Conservation (phyloP, 2,888 invertebrate genomes). For the Megaustenia siamemsis region DNA sequence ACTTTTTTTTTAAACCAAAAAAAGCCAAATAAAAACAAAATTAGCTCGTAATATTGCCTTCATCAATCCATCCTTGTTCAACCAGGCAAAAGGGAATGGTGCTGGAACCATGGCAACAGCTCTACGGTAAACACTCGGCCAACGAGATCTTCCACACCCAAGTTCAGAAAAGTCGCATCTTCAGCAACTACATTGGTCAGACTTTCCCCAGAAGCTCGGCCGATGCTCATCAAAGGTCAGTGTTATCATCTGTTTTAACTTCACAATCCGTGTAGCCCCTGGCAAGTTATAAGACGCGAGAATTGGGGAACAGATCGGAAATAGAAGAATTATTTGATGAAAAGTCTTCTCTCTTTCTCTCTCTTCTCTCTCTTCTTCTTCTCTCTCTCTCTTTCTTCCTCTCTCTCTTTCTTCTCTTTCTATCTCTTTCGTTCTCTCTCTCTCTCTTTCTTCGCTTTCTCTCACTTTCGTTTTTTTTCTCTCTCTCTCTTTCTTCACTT, state of each 20-base stretch:
- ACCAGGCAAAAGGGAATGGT: constrained; percentile 46
- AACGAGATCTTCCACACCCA: constrained; percentile 99
- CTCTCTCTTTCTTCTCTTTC: not conserved
- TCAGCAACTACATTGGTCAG: constrained; percentile 98
- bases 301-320: too few species aligned
- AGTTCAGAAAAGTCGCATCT: constrained; percentile 95
- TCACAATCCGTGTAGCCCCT: not conserved
- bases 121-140: constrained; percentile 98
- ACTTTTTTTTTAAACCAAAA: too few species aligned
- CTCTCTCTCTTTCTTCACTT: too few species aligned
- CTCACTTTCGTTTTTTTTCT: too few species aligned
- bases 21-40: too few species aligned
- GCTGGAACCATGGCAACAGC: constrained; percentile 93
- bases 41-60: too few species aligned
- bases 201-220: constrained; percentile 99
- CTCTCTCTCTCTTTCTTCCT: not conserved
- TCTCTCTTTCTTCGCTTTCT: too few species aligned
- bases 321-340: too few species aligned
- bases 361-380: not conserved
- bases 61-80: not conserved
- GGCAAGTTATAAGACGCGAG: too few species aligned
- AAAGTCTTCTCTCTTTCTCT: too few species aligned
- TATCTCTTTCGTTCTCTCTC: too few species aligned
- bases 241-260: too few species aligned
- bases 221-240: constrained; percentile 97